A percentile compares a stretch with the other conserved stretches of the same genome.
These are phyloP conservation scores for Anhinga rufa DNA, from an alignment of 2,113 vertebrate species.

Conservation along the genomic window DNA sequence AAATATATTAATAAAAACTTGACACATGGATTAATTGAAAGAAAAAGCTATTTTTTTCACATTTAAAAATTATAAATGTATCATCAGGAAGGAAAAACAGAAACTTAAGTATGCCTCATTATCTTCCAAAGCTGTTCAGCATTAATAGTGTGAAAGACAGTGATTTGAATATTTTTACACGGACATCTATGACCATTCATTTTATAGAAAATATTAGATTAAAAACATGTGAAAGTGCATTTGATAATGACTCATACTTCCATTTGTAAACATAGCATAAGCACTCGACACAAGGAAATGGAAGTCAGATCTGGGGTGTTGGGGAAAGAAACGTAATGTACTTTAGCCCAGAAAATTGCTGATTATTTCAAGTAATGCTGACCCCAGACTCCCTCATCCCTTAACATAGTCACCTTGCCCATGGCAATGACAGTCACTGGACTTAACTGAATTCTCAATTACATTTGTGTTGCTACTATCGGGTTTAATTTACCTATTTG, in stretches of 20 bases:
- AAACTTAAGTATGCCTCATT: neutral
- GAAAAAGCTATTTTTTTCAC: neutral
- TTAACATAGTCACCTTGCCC: neutral
- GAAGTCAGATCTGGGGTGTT: neutral
- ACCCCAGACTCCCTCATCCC: neutral
- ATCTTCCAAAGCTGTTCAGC: neutral
- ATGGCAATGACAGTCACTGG: neutral
- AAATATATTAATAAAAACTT: neutral
- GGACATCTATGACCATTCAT: neutral
- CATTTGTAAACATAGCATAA: neutral
- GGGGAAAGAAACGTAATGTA: neutral
- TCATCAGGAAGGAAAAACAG: neutral
- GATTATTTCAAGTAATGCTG: neutral
- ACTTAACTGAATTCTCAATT: neutral
- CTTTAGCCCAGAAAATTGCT: neutral
- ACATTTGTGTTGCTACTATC: neutral
- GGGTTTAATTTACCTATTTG: neutral
- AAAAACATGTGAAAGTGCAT: slow-evolving; percentile 2
- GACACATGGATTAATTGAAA: neutral
- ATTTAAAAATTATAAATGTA: neutral
- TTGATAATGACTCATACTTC: neutral
- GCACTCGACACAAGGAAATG: neutral
- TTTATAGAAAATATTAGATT: neutral
- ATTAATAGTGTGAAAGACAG: neutral
- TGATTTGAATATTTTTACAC: neutral